phyloP scores from a whole-genome alignment of 2,113 vertebrate species.

The Benthochromis sp. region DNA sequence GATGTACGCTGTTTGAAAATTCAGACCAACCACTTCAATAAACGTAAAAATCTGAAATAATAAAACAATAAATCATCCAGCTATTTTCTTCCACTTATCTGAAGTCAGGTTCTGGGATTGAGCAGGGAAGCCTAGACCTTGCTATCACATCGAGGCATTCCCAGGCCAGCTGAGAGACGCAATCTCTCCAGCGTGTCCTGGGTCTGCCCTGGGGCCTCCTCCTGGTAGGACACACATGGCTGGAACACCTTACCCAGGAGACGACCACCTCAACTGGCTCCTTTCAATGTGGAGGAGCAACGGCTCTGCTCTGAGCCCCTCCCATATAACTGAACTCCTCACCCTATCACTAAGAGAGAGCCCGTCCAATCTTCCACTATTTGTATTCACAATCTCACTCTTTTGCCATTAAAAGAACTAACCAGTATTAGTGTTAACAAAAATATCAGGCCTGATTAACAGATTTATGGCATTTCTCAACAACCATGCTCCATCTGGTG shows the following conservation, averaged over 20 bases:
- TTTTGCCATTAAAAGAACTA: neutral
- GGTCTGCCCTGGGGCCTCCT: neutral
- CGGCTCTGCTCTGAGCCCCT: neutral
- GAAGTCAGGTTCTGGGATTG: neutral
- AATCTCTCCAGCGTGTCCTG: neutral
- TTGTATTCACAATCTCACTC: neutral
- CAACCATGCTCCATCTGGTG: neutral
- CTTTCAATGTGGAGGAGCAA: neutral
- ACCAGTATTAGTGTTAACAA: neutral
- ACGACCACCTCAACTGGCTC: neutral
- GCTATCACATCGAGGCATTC: rapidly evolving
- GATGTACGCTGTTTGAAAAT: rapidly evolving
- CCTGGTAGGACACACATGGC: neutral
- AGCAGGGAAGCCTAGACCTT: neutral
- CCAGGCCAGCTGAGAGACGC: neutral
- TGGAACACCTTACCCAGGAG: neutral
- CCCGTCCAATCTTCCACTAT: neutral
- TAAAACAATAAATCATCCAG: neutral
- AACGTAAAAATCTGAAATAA: neutral
- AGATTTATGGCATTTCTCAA: neutral
- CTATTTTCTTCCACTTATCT: neutral
- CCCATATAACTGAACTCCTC: neutral
- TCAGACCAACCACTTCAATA: neutral
- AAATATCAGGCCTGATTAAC: neutral
- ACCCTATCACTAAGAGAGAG: neutral